Evolutionary conservation across 2,888 invertebrate species (phyloP).

Genomic region (Adineta ricciae): DNA sequence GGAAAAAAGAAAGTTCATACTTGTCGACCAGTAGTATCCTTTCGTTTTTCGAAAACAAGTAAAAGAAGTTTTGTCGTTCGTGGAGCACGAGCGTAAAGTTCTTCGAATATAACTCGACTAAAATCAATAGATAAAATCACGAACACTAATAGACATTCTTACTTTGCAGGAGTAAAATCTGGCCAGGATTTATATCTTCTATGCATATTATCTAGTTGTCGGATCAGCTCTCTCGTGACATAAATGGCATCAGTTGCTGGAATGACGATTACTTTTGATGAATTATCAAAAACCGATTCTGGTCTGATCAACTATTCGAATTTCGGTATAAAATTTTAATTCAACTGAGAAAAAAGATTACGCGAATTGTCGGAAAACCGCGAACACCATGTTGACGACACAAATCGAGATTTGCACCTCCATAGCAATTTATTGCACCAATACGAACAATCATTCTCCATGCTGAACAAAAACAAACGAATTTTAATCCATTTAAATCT

Average conservation of each 20-base stretch:
- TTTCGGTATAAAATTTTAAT: too few relatives aligned
- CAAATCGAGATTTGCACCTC: neutral
- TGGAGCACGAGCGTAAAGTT: neutral
- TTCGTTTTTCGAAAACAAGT: neutral
- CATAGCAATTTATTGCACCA: constrained; percentile 1
- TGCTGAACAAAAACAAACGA: neutral
- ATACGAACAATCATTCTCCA: neutral
- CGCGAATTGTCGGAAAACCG: neutral
- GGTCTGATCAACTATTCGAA: neutral
- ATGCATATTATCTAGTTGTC: neutral
- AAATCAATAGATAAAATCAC: neutral
- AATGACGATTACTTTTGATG: neutral
- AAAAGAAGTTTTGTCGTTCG: neutral
- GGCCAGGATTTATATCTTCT: neutral
- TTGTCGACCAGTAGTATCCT: neutral
- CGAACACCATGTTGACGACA: neutral
- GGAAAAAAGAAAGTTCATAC: neutral
- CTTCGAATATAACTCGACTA: neutral
- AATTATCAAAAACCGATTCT: neutral
- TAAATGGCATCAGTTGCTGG: neutral
- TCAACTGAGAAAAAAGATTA: neutral
- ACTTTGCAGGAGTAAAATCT: neutral
- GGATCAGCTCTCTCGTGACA: neutral
- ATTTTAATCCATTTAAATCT: neutral
- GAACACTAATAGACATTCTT: neutral